A percentile compares a stretch with the other conserved stretches of the same genome.
phyloP scores from a whole-genome alignment of 2,888 invertebrate genomes.

The Hylaea fasciaria region DNA sequence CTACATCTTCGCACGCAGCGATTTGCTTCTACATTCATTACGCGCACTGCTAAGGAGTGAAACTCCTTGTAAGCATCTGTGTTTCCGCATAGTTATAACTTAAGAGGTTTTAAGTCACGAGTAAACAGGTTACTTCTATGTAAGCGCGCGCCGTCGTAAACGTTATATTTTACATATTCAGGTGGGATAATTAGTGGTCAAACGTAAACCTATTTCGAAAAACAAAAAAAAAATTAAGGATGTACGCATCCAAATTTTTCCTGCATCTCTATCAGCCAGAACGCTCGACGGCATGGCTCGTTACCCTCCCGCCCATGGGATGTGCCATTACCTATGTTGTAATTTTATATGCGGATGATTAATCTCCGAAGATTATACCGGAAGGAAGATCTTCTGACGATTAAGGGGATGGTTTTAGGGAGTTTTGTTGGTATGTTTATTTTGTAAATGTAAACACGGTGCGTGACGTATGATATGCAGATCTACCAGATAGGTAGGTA shows the following conservation, averaged over 20 bases:
- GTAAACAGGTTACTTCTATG: too few relatives aligned
- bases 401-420: background rate
- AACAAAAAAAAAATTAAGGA: background rate
- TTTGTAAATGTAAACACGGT: background rate
- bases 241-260: conserved; percentile 8
- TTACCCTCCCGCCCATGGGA: conserved; percentile 7
- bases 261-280: background rate
- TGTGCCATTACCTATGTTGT: conserved; percentile 10
- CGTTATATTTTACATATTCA: too few relatives aligned
- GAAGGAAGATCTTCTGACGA: conserved; percentile 7
- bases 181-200: too few relatives aligned
- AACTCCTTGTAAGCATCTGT: too few relatives aligned
- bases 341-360: conserved; percentile 22
- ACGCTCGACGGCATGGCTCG: conserved; percentile 12
- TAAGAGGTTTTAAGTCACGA: too few relatives aligned
- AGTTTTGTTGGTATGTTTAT: background rate
- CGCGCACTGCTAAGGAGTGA: too few relatives aligned
- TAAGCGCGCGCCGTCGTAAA: too few relatives aligned
- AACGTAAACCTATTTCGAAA: too few relatives aligned
- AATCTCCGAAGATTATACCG: conserved; percentile 11
- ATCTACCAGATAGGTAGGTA: too few relatives aligned
- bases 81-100: too few relatives aligned
- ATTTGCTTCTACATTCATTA: too few relatives aligned
- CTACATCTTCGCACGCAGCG: too few relatives aligned
- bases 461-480: background rate